These are phyloP conservation scores for Premnoplex brunnescens DNA, from an alignment of 2,797 vertebrate species.

Conservation along the genomic window DNA sequence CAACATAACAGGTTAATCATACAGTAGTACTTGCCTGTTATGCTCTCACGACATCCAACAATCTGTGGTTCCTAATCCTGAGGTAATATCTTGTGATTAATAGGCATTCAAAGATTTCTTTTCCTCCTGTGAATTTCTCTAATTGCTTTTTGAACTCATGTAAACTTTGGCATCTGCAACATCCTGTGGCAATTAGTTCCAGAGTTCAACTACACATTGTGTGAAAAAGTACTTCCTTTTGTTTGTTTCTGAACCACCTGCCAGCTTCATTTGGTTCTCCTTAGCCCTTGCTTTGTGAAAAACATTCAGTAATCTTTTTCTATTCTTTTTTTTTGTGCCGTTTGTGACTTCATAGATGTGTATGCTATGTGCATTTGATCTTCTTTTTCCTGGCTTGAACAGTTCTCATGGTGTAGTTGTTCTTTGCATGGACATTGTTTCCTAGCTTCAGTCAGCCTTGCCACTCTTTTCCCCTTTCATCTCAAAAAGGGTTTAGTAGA, in stretches of 20 bases:
- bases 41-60: not conserved
- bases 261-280: conserved; percentile 48
- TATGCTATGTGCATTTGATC: not conserved
- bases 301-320: conserved; percentile 17
- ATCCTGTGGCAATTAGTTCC: conserved; percentile 68
- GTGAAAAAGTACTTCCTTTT: conserved; percentile 62
- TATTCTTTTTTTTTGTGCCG: not conserved
- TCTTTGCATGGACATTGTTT: not conserved
- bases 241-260: conserved; percentile 57
- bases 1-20: not conserved
- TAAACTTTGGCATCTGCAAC: conserved; percentile 61
- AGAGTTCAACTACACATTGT: conserved; percentile 48
- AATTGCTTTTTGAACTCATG: conserved; percentile 61
- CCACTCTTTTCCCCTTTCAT: not conserved
- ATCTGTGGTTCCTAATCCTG: conserved; percentile 2
- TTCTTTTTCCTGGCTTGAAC: not conserved
- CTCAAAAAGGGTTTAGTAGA: too few species aligned
- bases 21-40: not conserved
- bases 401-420: not conserved
- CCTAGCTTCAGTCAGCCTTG: not conserved
- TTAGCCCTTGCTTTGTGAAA: conserved; percentile 15
- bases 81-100: conserved; percentile 48
- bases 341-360: not conserved
- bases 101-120: not conserved
- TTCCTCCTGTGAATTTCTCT: conserved; percentile 19